Evolutionary conservation across 2,888 invertebrate species (phyloP), one percentile per base, ranked within the genome.

Genomic region (Nemapogon koenigi): DNA sequence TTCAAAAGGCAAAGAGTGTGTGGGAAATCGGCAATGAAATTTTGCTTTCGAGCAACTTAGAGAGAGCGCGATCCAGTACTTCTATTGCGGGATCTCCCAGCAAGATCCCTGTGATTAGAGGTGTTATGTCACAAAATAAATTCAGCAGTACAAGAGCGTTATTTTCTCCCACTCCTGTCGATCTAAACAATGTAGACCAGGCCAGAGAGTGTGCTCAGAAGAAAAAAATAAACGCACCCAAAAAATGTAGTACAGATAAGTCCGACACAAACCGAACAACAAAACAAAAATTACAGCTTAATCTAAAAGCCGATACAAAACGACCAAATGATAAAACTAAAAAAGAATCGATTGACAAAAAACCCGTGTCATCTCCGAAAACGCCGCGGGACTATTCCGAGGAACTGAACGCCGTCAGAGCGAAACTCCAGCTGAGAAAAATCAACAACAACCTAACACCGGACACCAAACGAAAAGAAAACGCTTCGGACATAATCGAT

Each of bases 31-130:
- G 80, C 43, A 78, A 69, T 41, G 73, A 73, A 51, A 51, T 59
- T 25, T 52, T 71, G 43, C 56, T 71, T 47, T 52, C 61, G 46
- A 55, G 71, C 27, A 63, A 58, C 48, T 59, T 80, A 50, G 78
- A 79, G 53, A 68, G 80, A 52, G 79, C 80, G 17, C 73, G 61
- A 52, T 80, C 80, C 37, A 70, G 68, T 31, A 76, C 76, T 69
- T 78, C 76, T 76, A 78, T 79, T 68, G 64, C 81, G 65, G 73
- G 79, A 49, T 82, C 82, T 68, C 78, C 79, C 35, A 84, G 83
- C 56, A 83, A 83, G 70, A 84, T 84, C 62, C 84, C 84, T 55
- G 81, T 84, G 70, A 78, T 79, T 51, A 73, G 80, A 60, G 70
- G 78, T 61, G 78, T 78, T 54, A 69, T 76, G 66, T 64, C 75